phyloP scores from a whole-genome alignment of 2,113 vertebrate genomes.

The Zapus hudsonius region DNA sequence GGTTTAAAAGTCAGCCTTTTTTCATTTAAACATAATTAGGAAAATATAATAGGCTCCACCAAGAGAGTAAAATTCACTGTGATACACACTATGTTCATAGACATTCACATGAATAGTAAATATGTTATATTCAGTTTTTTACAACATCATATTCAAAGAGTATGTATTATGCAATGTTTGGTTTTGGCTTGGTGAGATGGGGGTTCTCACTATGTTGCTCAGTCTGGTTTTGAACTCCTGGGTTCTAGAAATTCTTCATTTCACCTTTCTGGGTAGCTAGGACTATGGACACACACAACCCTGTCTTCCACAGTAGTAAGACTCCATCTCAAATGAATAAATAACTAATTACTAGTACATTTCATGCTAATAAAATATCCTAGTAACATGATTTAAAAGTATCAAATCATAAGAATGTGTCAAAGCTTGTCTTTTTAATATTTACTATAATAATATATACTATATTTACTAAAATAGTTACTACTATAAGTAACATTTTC shows the following conservation, averaged over 20 bases:
- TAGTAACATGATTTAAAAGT: constrained; percentile 19
- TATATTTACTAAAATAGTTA: neutral
- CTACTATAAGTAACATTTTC: constrained; percentile 31
- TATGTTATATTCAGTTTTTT: neutral
- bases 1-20: constrained; percentile 29
- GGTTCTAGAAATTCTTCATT: too few relatives aligned
- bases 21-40: constrained; percentile 30
- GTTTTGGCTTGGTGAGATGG: neutral
- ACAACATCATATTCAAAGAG: neutral
- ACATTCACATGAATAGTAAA: neutral
- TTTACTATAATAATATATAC: neutral
- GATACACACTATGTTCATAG: neutral
- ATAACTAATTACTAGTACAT: neutral
- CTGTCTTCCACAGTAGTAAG: neutral
- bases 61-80: constrained; percentile 1
- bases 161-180: neutral
- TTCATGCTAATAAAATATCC: neutral
- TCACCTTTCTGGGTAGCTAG: neutral
- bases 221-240: neutral
- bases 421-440: neutral
- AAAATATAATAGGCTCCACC: neutral
- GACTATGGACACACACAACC: neutral
- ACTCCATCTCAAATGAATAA: neutral
- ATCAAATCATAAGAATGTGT: neutral
- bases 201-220: neutral